A percentile compares a stretch with the other conserved stretches of the same genome.
These are phyloP conservation scores for Sinohyriopsis cumingii DNA, from an alignment of 2,888 invertebrate genomes.

Conservation along the genomic window DNA sequence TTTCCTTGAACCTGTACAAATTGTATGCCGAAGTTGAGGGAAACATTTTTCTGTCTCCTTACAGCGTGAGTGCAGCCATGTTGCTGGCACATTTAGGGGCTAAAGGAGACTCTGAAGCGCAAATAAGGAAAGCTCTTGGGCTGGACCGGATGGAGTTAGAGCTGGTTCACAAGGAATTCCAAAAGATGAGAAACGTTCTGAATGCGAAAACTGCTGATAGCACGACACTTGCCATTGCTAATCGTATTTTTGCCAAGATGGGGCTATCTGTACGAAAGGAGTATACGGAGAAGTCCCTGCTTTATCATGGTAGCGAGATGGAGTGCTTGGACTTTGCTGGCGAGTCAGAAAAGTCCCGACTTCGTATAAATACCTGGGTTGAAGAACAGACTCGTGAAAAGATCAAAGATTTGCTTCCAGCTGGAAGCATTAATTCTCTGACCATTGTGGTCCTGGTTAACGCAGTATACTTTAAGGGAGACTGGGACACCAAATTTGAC, in stretches of 20 bases:
- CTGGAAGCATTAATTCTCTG: constrained; percentile 70
- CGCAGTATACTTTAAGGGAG: constrained; percentile 74
- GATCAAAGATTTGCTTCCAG: constrained; percentile 83
- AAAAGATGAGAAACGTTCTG: constrained; percentile 20
- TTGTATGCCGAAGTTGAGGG: not conserved
- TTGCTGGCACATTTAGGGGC: constrained; percentile 42
- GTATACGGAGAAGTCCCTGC: constrained; percentile 17
- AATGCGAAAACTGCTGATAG: constrained; percentile 12
- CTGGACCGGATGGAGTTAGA: constrained; percentile 5
- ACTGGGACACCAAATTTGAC: constrained; percentile 76
- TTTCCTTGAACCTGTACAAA: constrained; percentile 1
- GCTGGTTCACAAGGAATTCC: constrained; percentile 22
- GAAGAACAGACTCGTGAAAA: constrained; percentile 85
- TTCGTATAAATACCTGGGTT: constrained; percentile 86
- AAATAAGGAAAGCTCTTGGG: constrained; percentile 26
- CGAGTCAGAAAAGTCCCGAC: constrained; percentile 66
- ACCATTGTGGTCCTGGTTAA: constrained; percentile 72
- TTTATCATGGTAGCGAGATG: constrained; percentile 40
- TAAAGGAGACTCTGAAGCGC: constrained; percentile 25
- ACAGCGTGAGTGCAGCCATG: constrained; percentile 45
- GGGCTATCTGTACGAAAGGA: constrained; percentile 21
- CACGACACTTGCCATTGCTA: constrained; percentile 28
- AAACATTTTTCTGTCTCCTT: constrained; percentile 42
- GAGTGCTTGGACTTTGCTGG: constrained; percentile 66
- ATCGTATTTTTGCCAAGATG: constrained; percentile 33